phyloP scores from a whole-genome alignment of 2,113 vertebrate genomes.

The Cavia aperea region DNA sequence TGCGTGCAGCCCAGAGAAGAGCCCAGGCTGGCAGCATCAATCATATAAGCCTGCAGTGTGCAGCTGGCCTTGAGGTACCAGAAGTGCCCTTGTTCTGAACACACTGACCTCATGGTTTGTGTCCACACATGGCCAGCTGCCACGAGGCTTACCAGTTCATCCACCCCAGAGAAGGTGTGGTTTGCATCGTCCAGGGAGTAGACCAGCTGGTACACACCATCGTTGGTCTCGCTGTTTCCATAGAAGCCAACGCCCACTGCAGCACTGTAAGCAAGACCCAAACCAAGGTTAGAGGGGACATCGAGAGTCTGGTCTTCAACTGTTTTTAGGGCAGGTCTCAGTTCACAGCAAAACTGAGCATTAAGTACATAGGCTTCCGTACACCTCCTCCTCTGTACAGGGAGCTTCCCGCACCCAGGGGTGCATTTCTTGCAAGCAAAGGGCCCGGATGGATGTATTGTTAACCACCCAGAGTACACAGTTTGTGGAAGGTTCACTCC shows the following conservation, averaged over 20 bases:
- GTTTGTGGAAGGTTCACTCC: not conserved
- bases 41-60: not conserved
- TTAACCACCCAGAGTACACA: fast-evolving
- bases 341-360: not conserved
- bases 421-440: fast-evolving
- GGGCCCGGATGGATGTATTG: fast-evolving
- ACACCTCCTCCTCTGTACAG: fast-evolving
- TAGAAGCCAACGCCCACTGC: constrained; percentile 96
- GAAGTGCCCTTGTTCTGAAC: not conserved
- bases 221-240: constrained; percentile 96
- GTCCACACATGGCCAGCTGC: not conserved
- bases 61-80: not conserved
- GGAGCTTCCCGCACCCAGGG: too few relatives aligned
- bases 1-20: not conserved
- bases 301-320: not conserved
- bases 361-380: not conserved
- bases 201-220: constrained; percentile 92
- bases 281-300: constrained; percentile 49
- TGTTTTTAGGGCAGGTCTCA: not conserved
- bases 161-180: constrained; percentile 88
- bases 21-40: not conserved
- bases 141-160: constrained; percentile 83
- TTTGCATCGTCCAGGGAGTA: constrained; percentile 93
- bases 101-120: not conserved
- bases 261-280: constrained; percentile 71